A percentile compares a stretch with the other conserved stretches of the same genome.
These are phyloP conservation scores for Leptinotarsa undecemlineata DNA, from an alignment of 1,140 invertebrate species.

Conservation along the genomic window DNA sequence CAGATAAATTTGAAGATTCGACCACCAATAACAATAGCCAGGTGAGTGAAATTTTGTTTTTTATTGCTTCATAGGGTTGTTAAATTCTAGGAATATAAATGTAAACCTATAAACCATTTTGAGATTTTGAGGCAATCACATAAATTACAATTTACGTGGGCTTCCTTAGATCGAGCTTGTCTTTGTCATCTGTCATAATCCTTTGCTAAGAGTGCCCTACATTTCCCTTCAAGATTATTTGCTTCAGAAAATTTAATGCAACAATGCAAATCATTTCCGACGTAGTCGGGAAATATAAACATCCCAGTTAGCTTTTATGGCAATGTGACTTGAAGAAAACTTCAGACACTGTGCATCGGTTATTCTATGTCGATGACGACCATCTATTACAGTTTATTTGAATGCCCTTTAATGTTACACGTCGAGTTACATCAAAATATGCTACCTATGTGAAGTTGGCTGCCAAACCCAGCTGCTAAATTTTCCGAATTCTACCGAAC, in stretches of 20 bases:
- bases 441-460: too few relatives aligned
- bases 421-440: too few relatives aligned
- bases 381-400: too few relatives aligned
- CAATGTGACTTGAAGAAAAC: too few relatives aligned
- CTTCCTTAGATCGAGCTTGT: background rate
- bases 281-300: too few relatives aligned
- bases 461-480: too few relatives aligned
- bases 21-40: constrained; percentile 61
- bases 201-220: constrained; percentile 13
- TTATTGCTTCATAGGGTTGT: background rate
- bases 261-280: too few relatives aligned
- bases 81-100: background rate
- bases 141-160: constrained; percentile 21
- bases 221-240: constrained; percentile 8
- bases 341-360: too few relatives aligned
- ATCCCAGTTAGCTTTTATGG: too few relatives aligned
- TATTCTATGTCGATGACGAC: too few relatives aligned
- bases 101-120: background rate
- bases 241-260: background rate
- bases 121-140: background rate
- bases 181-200: constrained; percentile 29
- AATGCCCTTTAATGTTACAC: too few relatives aligned
- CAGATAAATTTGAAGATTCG: constrained; percentile 67
- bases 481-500: too few relatives aligned
- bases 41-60: constrained; percentile 52